These are phyloP conservation scores for Dicycla oo DNA, from an alignment of 2,888 invertebrate genomes.

Conservation along the genomic window DNA sequence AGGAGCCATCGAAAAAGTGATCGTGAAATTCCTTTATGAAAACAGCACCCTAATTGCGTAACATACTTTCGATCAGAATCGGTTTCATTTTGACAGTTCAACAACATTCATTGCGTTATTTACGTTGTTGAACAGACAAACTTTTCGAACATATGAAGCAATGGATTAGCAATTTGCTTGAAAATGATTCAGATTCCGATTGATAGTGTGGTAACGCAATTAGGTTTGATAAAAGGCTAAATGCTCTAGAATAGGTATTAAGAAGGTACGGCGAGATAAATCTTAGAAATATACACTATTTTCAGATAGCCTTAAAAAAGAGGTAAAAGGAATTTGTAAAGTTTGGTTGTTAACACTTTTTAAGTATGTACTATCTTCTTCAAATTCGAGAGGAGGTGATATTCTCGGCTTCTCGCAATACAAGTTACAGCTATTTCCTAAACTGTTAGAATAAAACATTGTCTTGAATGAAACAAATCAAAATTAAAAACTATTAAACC, in stretches of 20 bases:
- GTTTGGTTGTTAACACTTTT: neutral
- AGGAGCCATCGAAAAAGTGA: no score
- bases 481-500: neutral
- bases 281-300: no score
- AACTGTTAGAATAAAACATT: neutral
- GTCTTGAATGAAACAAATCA: neutral
- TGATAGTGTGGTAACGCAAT: no score
- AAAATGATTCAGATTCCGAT: no score
- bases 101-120: no score
- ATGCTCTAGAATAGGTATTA: neutral
- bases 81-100: no score
- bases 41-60: no score
- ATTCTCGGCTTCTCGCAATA: neutral
- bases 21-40: neutral
- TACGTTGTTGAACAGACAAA: no score
- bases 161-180: no score
- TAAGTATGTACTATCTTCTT: neutral
- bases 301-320: neutral
- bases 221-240: neutral
- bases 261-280: neutral
- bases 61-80: no score
- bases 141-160: no score
- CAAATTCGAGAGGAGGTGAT: neutral
- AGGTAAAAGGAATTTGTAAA: neutral
- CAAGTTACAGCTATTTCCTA: neutral